Evolutionary conservation across 1,140 invertebrate genomes (phyloP).

Genomic region (Zaprionus vittiger): DNA sequence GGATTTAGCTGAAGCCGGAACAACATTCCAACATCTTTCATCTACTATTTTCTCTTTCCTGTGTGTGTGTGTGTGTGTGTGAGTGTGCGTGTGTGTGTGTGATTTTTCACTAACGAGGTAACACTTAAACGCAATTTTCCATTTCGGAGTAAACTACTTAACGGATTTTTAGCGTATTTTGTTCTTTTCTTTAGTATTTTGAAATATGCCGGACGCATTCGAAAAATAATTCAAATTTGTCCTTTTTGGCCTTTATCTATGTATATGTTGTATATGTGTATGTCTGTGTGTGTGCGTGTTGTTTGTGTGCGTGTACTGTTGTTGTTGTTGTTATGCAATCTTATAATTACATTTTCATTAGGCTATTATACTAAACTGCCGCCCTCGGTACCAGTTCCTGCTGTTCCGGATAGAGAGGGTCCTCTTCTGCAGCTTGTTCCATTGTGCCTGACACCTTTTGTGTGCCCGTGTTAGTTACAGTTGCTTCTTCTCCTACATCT

Average conservation of each 20-base stretch:
- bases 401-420: not conserved
- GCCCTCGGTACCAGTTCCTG: not conserved
- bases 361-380: constrained; percentile 64
- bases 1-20: constrained; percentile 60
- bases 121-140: constrained; percentile 79
- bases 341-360: constrained; percentile 78
- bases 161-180: not conserved
- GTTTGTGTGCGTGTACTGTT: constrained; percentile 19
- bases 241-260: constrained; percentile 22
- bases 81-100: constrained; percentile 12
- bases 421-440: not conserved
- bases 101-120: constrained; percentile 78
- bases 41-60: constrained; percentile 2
- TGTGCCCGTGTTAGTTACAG: constrained; percentile 26
- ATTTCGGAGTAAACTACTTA: constrained; percentile 49
- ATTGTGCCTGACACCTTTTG: not conserved
- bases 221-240: constrained; percentile 11
- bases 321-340: constrained; percentile 43
- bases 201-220: constrained; percentile 11
- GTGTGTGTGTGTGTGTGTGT: constrained; percentile 24
- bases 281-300: constrained; percentile 14
- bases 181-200: constrained; percentile 19
- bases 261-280: constrained; percentile 7
- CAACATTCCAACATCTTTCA: constrained; percentile 40
- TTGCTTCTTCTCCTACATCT: constrained; percentile 18